Evolutionary conservation across 2,888 invertebrate species (phyloP).

Genomic region (Heliconius ismenius): DNA sequence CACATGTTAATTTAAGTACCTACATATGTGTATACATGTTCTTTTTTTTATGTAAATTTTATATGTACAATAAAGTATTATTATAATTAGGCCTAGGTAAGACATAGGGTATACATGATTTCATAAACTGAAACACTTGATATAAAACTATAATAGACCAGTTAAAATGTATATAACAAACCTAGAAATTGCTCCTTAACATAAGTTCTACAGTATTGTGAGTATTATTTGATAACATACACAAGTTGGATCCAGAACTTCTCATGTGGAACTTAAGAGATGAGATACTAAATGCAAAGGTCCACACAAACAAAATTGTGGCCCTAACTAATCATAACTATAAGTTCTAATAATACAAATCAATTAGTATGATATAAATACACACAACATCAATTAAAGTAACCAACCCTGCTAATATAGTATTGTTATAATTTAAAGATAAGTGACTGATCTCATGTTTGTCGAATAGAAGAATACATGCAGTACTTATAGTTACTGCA

Average conservation of each 20-base stretch:
- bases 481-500: too few species aligned
- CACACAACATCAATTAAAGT: neutral
- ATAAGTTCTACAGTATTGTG: too few species aligned
- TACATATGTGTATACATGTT: too few species aligned
- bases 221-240: too few species aligned
- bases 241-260: too few species aligned
- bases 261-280: too few species aligned
- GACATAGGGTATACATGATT: neutral
- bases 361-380: neutral
- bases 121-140: neutral
- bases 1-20: too few species aligned
- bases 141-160: neutral
- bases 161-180: neutral
- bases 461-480: neutral
- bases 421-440: neutral
- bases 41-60: too few species aligned
- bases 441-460: neutral
- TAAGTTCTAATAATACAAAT: neutral
- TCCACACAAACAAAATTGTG: neutral
- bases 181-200: neutral
- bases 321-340: neutral
- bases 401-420: neutral
- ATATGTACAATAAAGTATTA: too few species aligned
- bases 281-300: too few species aligned
- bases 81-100: too few species aligned